phyloP scores from a whole-genome alignment of 2,888 invertebrate genomes.

The Noctua fimbriata region DNA sequence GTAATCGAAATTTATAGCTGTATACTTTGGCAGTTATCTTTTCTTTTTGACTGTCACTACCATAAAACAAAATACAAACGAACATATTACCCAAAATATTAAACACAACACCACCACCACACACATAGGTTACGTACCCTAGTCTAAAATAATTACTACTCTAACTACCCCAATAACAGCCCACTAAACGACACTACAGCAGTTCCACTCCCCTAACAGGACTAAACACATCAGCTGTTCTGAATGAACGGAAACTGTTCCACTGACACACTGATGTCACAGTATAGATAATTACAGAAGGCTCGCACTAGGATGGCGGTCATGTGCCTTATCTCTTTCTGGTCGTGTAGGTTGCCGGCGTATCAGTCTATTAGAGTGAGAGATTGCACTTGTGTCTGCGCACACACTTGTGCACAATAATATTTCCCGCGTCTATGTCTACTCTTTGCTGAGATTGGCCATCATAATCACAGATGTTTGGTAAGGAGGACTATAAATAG shows the following conservation, averaged over 20 bases:
- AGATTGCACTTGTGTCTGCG: not conserved
- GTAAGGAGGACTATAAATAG: not conserved
- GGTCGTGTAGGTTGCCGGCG: not conserved
- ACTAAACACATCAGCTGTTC: slow-evolving; percentile 40
- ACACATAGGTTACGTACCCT: not conserved
- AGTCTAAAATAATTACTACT: not conserved
- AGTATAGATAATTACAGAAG: slow-evolving; percentile 10
- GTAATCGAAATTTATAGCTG: too few relatives aligned
- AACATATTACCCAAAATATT: not conserved
- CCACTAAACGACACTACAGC: not conserved
- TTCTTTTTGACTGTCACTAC: not conserved
- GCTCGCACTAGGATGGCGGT: not conserved
- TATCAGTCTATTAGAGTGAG: not conserved
- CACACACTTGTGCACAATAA: not conserved
- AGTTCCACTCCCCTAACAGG: slow-evolving; percentile 33
- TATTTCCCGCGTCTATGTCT: not conserved
- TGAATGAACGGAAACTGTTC: slow-evolving; percentile 28
- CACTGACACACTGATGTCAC: slow-evolving; percentile 23
- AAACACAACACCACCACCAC: not conserved
- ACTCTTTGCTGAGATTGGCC: not conserved
- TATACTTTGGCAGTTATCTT: not conserved
- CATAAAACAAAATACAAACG: not conserved
- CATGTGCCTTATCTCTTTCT: not conserved
- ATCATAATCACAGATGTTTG: not conserved
- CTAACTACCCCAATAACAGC: slow-evolving; percentile 12